Conservation (phyloP, 2,797 vertebrate species). For the Prunella strophiata region DNA sequence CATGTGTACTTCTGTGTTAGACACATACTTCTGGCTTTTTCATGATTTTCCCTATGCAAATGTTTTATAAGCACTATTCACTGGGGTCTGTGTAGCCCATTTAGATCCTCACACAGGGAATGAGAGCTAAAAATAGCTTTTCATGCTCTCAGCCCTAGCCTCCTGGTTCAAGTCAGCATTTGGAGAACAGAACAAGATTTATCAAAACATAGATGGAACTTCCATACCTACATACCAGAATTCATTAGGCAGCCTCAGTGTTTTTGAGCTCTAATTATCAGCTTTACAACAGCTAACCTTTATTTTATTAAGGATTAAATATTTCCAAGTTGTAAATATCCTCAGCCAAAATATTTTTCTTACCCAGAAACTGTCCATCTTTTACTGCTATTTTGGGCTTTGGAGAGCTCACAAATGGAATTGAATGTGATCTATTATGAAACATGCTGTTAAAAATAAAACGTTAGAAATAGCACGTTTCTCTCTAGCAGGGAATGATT, state of each 20-base stretch:
- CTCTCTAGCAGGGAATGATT: conserved; percentile 57
- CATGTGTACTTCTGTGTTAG: background rate
- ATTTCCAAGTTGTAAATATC: conserved; percentile 18
- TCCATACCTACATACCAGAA: background rate
- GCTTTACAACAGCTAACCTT: background rate
- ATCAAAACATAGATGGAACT: background rate
- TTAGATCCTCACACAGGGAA: background rate
- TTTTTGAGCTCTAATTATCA: conserved; percentile 6
- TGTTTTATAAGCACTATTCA: background rate
- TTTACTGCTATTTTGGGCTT: conserved; percentile 62
- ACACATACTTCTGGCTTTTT: background rate
- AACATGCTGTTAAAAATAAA: conserved; percentile 70
- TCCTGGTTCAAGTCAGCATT: background rate
- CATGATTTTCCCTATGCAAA: background rate
- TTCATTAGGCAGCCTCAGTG: background rate
- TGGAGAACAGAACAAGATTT: background rate
- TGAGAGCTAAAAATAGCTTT: background rate
- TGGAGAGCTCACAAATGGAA: conserved; percentile 61
- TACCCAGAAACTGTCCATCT: conserved; percentile 50
- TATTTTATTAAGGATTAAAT: conserved; percentile 31
- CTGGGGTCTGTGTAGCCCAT: background rate
- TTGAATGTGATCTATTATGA: conserved; percentile 66
- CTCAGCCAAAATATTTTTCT: conserved; percentile 38
- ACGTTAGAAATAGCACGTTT: conserved; percentile 58
- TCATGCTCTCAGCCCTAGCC: background rate